phyloP scores from a whole-genome alignment of 2,113 vertebrate genomes.

The Triplophysa dalaica region DNA sequence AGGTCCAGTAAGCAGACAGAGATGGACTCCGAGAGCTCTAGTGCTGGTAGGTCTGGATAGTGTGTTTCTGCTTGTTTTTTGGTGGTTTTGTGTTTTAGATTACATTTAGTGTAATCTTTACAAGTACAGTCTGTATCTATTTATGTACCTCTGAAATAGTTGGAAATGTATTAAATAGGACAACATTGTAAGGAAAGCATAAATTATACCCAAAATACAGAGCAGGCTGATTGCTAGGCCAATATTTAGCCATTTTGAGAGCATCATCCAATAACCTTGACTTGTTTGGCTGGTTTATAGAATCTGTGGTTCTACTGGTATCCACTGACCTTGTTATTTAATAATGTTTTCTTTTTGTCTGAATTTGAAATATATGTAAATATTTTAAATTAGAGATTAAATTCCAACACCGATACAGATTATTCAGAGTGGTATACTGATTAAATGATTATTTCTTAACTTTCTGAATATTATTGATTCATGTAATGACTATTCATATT shows the following conservation, averaged over 20 bases:
- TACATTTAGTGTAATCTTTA: not conserved
- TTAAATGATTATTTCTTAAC: too few relatives aligned
- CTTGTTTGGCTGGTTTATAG: not conserved
- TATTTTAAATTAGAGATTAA: too few relatives aligned
- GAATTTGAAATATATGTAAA: too few relatives aligned
- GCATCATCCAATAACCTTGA: not conserved
- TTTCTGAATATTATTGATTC: too few relatives aligned
- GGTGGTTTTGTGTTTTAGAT: not conserved
- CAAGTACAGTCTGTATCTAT: not conserved
- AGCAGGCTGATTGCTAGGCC: not conserved
- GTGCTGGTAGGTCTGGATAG: slow-evolving; percentile 30
- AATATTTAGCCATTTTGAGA: slow-evolving; percentile 1
- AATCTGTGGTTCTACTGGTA: not conserved
- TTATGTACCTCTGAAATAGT: not conserved
- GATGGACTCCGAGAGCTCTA: slow-evolving; percentile 34
- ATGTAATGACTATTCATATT: too few relatives aligned
- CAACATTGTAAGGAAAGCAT: not conserved
- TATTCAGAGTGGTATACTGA: too few relatives aligned
- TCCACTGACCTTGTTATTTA: too few relatives aligned
- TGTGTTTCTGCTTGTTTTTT: not conserved
- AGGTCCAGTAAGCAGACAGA: slow-evolving; percentile 22
- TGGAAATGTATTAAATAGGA: not conserved
- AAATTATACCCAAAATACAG: not conserved
- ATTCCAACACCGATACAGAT: too few relatives aligned
- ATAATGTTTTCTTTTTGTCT: too few relatives aligned